phyloP scores from a whole-genome alignment of 2,888 invertebrate species.

The Spicauda simplicius region DNA sequence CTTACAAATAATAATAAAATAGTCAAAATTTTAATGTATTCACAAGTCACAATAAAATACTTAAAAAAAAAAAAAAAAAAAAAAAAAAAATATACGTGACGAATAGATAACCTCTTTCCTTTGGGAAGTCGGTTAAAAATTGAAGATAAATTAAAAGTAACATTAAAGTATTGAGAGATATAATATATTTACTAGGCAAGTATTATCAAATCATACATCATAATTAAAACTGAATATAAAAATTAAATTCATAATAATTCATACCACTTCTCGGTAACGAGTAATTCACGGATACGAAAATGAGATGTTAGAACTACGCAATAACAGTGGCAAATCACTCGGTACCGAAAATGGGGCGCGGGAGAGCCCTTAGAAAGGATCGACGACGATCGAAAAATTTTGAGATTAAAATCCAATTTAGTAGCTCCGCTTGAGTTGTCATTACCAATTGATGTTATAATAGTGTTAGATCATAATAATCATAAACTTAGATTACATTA shows the following conservation, averaged over 20 bases:
- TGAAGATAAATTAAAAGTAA: not conserved
- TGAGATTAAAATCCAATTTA: constrained; percentile 69
- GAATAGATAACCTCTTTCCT: no score
- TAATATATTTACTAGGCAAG: not conserved
- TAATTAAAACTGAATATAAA: constrained; percentile 21
- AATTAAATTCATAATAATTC: constrained; percentile 22
- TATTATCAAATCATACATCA: not conserved
- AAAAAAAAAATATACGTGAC: no score
- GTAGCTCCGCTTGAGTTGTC: constrained; percentile 78
- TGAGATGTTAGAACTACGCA: not conserved
- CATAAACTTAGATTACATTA: constrained; percentile 43
- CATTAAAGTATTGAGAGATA: not conserved
- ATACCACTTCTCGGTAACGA: constrained; percentile 45
- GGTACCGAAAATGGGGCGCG: constrained; percentile 51
- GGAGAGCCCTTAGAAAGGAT: constrained; percentile 56
- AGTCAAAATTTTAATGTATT: not conserved
- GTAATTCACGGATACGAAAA: constrained; percentile 40
- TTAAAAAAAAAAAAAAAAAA: no score
- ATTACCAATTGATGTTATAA: constrained; percentile 71
- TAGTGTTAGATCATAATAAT: constrained; percentile 50
- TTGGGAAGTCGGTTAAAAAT: no score
- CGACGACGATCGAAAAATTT: constrained; percentile 61
- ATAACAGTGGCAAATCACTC: constrained; percentile 44
- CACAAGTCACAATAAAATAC: no score
- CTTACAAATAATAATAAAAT: not conserved